A percentile compares a stretch with the other conserved stretches of the same genome.
These are phyloP conservation scores for Halisarca cf. caerulea DNA, from an alignment of 37 sponge, comb jelly and placozoan species.

Conservation along the genomic window DNA sequence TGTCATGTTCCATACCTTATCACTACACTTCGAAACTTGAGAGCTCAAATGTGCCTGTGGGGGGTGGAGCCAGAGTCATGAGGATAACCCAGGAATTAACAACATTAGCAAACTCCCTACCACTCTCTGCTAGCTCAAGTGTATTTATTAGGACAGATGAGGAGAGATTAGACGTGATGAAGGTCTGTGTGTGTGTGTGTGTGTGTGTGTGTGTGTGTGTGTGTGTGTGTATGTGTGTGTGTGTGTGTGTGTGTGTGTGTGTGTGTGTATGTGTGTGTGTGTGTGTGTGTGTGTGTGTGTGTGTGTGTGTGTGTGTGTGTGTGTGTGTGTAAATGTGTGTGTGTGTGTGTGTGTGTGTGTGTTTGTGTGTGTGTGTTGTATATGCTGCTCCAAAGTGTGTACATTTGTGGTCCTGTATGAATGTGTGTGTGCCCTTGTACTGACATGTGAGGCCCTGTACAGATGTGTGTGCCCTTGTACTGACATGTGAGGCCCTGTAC, in stretches of 20 bases:
- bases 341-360: no score
- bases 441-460: no score
- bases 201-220: not conserved
- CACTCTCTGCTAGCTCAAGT: slow-evolving; percentile 73
- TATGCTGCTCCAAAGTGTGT: no score
- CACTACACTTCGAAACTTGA: slow-evolving; percentile 24
- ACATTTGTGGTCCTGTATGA: no score
- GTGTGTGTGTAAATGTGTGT: slow-evolving; percentile 6
- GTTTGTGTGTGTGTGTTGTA: no score
- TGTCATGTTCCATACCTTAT: slow-evolving; percentile 54
- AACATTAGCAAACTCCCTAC: slow-evolving; percentile 86
- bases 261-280: slow-evolving; percentile 15
- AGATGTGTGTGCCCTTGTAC: not conserved
- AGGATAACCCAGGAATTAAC: slow-evolving; percentile 90
- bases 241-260: not conserved
- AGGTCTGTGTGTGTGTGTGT: slow-evolving; percentile 45
- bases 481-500: not conserved
- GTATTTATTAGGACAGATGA: slow-evolving; percentile 91
- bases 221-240: slow-evolving; percentile 11
- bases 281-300: slow-evolving; percentile 14
- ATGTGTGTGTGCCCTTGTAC: no score
- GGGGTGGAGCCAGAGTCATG: slow-evolving; percentile 51
- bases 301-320: slow-evolving; percentile 9
- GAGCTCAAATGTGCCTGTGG: not conserved
- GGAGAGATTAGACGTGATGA: slow-evolving; percentile 89